phyloP scores from a whole-genome alignment of 30 jellyfish, hydroid and myxozoan species.

The Hydractinia echinata region DNA sequence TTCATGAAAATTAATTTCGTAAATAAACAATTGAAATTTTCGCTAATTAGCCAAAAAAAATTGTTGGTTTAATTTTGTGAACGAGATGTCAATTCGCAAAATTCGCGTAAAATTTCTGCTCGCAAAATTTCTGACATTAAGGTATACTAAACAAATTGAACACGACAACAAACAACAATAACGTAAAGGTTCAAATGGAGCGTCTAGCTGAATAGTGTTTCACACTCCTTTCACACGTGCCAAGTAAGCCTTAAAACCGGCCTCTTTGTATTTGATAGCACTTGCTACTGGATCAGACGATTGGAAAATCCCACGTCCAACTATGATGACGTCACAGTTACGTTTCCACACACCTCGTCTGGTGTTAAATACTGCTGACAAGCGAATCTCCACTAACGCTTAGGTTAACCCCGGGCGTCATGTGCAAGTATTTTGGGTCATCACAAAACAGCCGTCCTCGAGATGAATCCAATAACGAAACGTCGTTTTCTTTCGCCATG shows the following conservation, averaged over 20 bases:
- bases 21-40: too few relatives aligned
- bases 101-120: too few relatives aligned
- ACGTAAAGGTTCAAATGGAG: too few relatives aligned
- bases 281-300: slow-evolving; percentile 55
- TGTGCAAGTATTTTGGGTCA: slow-evolving; percentile 59
- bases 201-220: background rate
- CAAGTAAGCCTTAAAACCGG: slow-evolving; percentile 63
- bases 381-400: slow-evolving; percentile 53
- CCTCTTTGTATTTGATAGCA: slow-evolving; percentile 65
- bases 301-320: slow-evolving; percentile 85
- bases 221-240: background rate
- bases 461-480: slow-evolving; percentile 83
- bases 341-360: slow-evolving; percentile 61
- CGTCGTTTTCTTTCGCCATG: slow-evolving; percentile 53
- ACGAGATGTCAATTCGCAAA: too few relatives aligned
- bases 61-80: too few relatives aligned
- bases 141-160: too few relatives aligned
- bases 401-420: slow-evolving; percentile 92
- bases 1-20: too few relatives aligned
- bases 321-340: slow-evolving; percentile 77
- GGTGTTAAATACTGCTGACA: slow-evolving; percentile 92
- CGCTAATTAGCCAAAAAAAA: too few relatives aligned
- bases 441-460: slow-evolving; percentile 50
- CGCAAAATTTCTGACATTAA: too few relatives aligned
- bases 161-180: too few relatives aligned